Base-by-base conservation (phyloP, 2,888 invertebrate species). In the Acrobasis suavella region DNA sequence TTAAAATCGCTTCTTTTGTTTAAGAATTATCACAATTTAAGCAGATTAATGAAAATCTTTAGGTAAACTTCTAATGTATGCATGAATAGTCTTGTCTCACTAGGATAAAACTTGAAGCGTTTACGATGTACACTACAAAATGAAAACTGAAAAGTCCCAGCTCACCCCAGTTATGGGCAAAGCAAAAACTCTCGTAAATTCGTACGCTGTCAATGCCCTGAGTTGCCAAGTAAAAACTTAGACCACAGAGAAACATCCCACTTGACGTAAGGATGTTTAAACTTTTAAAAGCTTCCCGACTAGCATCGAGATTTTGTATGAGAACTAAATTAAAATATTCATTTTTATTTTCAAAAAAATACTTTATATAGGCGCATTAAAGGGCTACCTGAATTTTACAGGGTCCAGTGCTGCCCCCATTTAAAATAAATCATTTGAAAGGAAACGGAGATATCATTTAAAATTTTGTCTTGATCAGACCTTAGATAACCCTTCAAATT, bases 181-280 rank as follows among this genome's bases (percentile, higher is more conserved):
- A 66, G 65, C 61, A 63, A 60, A 60, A 71, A 70, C 68, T 74
- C 74, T 76, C 77, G 76, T 84, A 85, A 86, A 85, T 85, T 78
- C 69, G 72, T 67, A 71, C 70, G 74, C 78, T 80, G 82, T 82
- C 84, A 80, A 84, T 85, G 81, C 83, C 78, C 78, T 69, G 78
- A 81, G 76, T 83, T 76, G 72, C 68, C 67, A 74, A 83, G 80
- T 81, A 84, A 80, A 79, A 82, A 77, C 74, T 68, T 70, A 66
- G 60, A 65, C 72, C 69, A 65, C 69, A 70, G 62, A 58, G 67
- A 68, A 63, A 65, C 63, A 50, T 58, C 65, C 68, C 3, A 22
- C 22, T 72, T 66, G 67, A 69, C 63, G 67, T 68, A 69, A 65
- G 72, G 62, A 66, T 65, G 58, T 69, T 67, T 71, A 70, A 75